A percentile compares a stretch with the other conserved stretches of the same genome.
Evolutionary conservation across 53 echinoderm and acorn worm species (phyloP).

Genomic region (Holothuria leucospilota): DNA sequence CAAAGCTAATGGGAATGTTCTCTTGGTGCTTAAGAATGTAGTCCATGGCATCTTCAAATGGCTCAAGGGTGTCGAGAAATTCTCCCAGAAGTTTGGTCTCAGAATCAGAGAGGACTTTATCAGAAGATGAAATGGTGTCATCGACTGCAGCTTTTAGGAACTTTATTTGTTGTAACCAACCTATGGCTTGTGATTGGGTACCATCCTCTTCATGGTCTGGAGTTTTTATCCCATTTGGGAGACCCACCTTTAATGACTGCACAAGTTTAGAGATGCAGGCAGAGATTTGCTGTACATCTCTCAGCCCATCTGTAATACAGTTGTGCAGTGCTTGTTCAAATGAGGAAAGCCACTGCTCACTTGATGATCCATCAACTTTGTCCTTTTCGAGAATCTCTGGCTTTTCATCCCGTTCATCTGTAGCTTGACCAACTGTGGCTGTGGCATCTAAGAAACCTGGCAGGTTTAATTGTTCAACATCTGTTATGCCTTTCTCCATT

Average conservation of each 20-base stretch:
- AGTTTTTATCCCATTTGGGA: background rate
- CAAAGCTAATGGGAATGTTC: conserved; percentile 46
- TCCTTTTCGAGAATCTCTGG: background rate
- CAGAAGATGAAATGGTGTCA: background rate
- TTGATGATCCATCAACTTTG: background rate
- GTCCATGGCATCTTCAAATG: conserved; percentile 63
- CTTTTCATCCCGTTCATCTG: background rate
- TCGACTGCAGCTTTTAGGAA: conserved; percentile 6
- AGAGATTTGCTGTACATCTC: conserved; percentile 25
- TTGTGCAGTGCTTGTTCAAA: conserved; percentile 25
- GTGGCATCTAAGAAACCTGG: conserved; percentile 23
- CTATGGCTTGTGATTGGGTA: background rate
- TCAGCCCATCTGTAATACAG: conserved; percentile 22
- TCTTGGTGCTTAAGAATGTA: conserved; percentile 38
- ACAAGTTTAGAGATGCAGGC: conserved; percentile 17
- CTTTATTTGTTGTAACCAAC: conserved; percentile 35
- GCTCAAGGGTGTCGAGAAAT: conserved; percentile 46
- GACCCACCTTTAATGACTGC: background rate
- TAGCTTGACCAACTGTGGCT: background rate
- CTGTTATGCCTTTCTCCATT: background rate
- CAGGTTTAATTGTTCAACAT: background rate
- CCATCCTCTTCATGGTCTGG: background rate
- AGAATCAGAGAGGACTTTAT: background rate
- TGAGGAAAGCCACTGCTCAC: background rate
- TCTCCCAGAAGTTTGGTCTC: conserved; percentile 25